Percentiles rank a stretch among this genome's conserved stretches.
Evolutionary conservation across 2,113 vertebrate species (phyloP).

Genomic region (Symphodus melops): DNA sequence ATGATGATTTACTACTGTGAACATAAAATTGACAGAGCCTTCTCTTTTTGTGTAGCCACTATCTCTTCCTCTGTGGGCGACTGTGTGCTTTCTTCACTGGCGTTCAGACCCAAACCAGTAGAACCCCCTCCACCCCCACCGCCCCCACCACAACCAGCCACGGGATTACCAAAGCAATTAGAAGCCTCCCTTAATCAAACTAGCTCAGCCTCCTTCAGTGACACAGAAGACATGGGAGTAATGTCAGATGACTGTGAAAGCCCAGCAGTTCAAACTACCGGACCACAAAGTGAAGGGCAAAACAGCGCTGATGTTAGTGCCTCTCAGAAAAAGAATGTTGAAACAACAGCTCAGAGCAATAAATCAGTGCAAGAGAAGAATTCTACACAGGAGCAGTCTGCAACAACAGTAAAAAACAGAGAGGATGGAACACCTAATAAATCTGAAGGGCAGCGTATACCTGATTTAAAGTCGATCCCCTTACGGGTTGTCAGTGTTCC

Average conservation of each 20-base stretch:
- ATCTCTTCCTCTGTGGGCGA: constrained; percentile 77
- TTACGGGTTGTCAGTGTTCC: constrained; percentile 62
- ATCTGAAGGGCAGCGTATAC: constrained; percentile 14
- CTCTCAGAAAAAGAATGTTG: constrained; percentile 32
- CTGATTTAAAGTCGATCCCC: constrained; percentile 61
- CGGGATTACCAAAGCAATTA: constrained; percentile 35
- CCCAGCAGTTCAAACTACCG: background rate
- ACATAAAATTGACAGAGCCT: background rate
- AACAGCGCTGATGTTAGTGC: background rate
- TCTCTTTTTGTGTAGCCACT: constrained; percentile 60
- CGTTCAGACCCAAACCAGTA: constrained; percentile 62
- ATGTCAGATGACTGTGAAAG: constrained; percentile 59
- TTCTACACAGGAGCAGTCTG: background rate
- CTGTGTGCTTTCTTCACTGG: constrained; percentile 76
- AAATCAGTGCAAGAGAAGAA: constrained; percentile 20
- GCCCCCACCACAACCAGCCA: constrained; percentile 9
- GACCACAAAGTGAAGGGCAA: background rate
- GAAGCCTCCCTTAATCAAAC: constrained; percentile 11
- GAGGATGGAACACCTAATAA: constrained; percentile 28
- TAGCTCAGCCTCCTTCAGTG: constrained; percentile 47
- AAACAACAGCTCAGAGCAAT: background rate
- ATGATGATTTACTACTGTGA: background rate
- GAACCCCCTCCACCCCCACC: constrained; percentile 30
- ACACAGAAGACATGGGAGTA: constrained; percentile 52
- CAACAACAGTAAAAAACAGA: background rate